A percentile compares a stretch with the other conserved stretches of the same genome.
These are phyloP conservation scores for Aurelia aurita complex sp. Pacific DNA, from an alignment of 30 jellyfish, hydroid and myxozoan genomes.

Conservation along the genomic window DNA sequence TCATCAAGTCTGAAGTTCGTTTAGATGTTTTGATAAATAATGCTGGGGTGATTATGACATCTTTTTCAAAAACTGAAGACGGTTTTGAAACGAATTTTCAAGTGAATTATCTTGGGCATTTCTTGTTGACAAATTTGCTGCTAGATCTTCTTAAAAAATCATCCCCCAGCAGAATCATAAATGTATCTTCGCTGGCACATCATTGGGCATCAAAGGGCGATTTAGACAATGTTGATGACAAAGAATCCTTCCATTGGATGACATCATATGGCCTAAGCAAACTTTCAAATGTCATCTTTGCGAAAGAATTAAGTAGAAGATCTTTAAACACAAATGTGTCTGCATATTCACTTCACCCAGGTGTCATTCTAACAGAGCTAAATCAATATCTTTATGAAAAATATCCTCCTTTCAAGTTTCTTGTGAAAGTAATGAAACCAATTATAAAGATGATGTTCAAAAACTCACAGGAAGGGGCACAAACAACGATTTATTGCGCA, in stretches of 20 bases:
- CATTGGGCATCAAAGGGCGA: conserved; percentile 22
- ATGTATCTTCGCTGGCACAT: conserved; percentile 83
- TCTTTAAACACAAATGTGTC: conserved; percentile 29
- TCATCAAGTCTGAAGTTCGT: conserved; percentile 48
- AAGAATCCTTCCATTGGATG: conserved; percentile 16
- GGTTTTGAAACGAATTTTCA: conserved; percentile 89
- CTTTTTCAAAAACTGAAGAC: conserved; percentile 77
- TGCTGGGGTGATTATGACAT: conserved; percentile 86
- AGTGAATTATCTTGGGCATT: conserved; percentile 94
- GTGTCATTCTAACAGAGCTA: conserved; percentile 68
- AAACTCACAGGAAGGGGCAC: conserved; percentile 79
- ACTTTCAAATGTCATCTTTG: conserved; percentile 76
- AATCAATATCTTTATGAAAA: neutral
- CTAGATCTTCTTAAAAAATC: conserved; percentile 67
- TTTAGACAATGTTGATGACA: conserved; percentile 55
- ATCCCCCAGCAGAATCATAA: conserved; percentile 84
- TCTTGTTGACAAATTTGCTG: conserved; percentile 79
- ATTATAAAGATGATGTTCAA: conserved; percentile 15
- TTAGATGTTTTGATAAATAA: conserved; percentile 90
- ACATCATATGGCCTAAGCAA: conserved; percentile 72
- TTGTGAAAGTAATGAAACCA: neutral
- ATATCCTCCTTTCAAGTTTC: conserved; percentile 4
- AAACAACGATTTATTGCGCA: conserved; percentile 87
- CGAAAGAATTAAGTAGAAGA: conserved; percentile 72
- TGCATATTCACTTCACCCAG: conserved; percentile 89